Evolutionary conservation across 1,140 invertebrate species (phyloP).

Genomic region (Chironomus striatipennis): DNA sequence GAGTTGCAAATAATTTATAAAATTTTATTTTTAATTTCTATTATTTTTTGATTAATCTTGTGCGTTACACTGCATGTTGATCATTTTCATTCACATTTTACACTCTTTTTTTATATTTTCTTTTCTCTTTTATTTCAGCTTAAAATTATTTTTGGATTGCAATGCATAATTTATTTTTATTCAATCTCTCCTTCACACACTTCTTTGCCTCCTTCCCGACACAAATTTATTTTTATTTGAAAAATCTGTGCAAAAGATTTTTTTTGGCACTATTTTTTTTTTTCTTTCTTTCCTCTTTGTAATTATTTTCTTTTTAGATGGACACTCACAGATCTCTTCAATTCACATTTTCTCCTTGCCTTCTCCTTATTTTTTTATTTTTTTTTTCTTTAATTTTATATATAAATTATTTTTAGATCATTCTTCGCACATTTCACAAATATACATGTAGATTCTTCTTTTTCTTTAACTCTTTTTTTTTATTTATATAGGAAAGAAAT

Average conservation of each 20-base stretch:
- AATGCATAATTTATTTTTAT: constrained; percentile 17
- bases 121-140: no score
- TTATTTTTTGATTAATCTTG: not conserved
- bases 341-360: constrained; percentile 11
- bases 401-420: constrained; percentile 22
- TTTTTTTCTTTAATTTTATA: not conserved
- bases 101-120: not conserved
- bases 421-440: constrained; percentile 21
- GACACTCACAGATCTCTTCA: not conserved
- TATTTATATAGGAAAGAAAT: not conserved
- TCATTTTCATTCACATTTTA: not conserved
- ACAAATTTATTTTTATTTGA: not conserved
- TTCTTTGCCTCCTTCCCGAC: not conserved
- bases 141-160: constrained; percentile 7
- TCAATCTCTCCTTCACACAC: not conserved
- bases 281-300: constrained; percentile 12
- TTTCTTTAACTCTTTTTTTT: not conserved
- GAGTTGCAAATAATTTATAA: not conserved
- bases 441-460: not conserved
- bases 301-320: constrained; percentile 17
- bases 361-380: not conserved
- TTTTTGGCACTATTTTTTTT: constrained; percentile 18
- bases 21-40: not conserved
- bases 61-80: not conserved
- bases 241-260: not conserved